Percentiles rank a stretch among this genome's conserved stretches.
Conservation (phyloP, 2,888 invertebrate species). For the Aphidius colemani region DNA sequence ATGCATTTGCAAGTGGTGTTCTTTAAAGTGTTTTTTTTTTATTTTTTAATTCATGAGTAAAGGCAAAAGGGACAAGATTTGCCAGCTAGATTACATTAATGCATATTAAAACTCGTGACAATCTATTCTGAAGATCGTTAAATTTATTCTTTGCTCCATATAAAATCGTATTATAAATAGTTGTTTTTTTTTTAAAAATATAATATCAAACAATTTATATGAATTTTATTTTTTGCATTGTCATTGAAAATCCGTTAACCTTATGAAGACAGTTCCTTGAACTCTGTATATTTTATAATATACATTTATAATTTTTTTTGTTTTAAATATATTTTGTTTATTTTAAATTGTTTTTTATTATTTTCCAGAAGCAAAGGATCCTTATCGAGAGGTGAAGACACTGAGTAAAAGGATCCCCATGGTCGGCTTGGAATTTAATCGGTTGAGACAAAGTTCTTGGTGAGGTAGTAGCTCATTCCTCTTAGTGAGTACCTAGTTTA, state of each 20-base stretch:
- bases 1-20: too few species aligned
- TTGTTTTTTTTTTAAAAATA: not conserved
- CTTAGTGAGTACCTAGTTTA: conserved; percentile 14
- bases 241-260: too few species aligned
- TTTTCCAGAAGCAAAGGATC: conserved; percentile 2
- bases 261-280: too few species aligned
- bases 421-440: conserved; percentile 25
- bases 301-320: not conserved
- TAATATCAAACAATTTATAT: too few species aligned
- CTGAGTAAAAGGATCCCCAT: conserved; percentile 14
- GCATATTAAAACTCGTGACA: conserved; percentile 13
- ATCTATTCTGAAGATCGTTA: conserved; percentile 4
- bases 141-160: not conserved
- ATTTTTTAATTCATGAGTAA: too few species aligned
- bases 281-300: not conserved
- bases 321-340: not conserved
- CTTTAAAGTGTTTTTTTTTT: too few species aligned
- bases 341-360: too few species aligned
- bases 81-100: conserved; percentile 12
- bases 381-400: conserved; percentile 19
- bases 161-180: conserved; percentile 1
- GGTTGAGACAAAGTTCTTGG: conserved; percentile 26
- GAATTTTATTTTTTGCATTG: too few species aligned
- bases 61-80: not conserved
- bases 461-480: conserved; percentile 25